Conservation (phyloP, 2,797 vertebrate genomes). For the Poecile montanus region DNA sequence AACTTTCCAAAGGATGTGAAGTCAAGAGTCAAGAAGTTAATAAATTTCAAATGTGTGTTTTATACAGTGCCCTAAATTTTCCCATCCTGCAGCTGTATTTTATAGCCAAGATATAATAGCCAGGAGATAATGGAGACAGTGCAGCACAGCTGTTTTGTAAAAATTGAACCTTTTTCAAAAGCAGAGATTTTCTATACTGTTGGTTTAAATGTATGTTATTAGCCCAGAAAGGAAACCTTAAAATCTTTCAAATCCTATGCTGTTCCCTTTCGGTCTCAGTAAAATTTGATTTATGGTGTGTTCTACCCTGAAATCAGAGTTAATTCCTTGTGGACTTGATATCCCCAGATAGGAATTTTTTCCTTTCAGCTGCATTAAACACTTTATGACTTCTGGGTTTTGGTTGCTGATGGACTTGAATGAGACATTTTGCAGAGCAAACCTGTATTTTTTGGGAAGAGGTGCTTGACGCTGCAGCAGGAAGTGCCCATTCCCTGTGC, state of each 20-base stretch:
- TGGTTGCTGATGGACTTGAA: neutral
- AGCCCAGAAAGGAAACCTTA: neutral
- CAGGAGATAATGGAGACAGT: neutral
- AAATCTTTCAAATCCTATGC: neutral
- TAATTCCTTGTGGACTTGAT: neutral
- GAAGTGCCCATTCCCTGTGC: neutral
- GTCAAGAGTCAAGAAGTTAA: neutral
- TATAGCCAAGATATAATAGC: neutral
- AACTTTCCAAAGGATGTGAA: neutral
- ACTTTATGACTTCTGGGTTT: neutral
- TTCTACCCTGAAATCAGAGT: neutral
- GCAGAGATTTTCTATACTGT: neutral
- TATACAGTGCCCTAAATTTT: neutral
- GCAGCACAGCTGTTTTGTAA: neutral
- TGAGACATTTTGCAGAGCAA: neutral
- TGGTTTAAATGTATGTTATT: neutral
- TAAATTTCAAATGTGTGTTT: neutral
- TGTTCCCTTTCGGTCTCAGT: neutral
- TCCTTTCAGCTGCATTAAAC: neutral
- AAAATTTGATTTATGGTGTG: neutral
- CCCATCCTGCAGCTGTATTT: neutral
- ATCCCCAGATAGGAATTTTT: neutral
- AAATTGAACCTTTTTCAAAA: neutral
- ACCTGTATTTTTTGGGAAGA: neutral
- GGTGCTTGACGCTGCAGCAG: neutral